A percentile compares a stretch with the other conserved stretches of the same genome.
Conservation (phyloP, 2,797 vertebrate species). For the Pantherophis vulpinus region DNA sequence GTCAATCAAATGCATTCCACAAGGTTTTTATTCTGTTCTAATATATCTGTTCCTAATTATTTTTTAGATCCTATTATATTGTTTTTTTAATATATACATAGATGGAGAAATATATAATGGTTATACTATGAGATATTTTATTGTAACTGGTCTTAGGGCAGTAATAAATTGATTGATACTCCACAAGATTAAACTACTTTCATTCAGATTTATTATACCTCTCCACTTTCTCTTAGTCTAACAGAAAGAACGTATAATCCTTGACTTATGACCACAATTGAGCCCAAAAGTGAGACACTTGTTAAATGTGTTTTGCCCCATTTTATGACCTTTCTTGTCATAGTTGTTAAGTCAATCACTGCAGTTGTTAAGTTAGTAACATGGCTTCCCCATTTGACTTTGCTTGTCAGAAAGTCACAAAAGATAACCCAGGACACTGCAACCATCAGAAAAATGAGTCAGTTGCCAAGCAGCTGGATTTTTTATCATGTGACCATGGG, state of each 20-base stretch:
- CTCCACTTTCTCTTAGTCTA: not conserved
- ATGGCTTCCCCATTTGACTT: too few species aligned
- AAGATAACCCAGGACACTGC: too few species aligned
- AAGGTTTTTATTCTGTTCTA: not conserved
- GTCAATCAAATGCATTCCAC: not conserved
- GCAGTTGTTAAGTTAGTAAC: too few species aligned
- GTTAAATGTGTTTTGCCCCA: not conserved
- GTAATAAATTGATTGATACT: not conserved
- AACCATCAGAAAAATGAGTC: too few species aligned
- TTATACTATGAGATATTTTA: not conserved
- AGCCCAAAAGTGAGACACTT: not conserved
- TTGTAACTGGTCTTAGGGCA: not conserved
- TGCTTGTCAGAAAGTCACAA: too few species aligned
- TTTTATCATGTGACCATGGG: too few species aligned
- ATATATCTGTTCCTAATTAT: not conserved
- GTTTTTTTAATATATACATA: not conserved
- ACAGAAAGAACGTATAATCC: not conserved
- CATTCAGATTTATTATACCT: not conserved
- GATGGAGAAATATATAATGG: not conserved
- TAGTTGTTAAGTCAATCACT: not conserved
- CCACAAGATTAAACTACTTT: not conserved
- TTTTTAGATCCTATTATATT: not conserved
- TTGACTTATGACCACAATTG: not conserved
- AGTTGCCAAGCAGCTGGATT: too few species aligned
- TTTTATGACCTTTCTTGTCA: not conserved